phyloP scores from a whole-genome alignment of 1,140 invertebrate genomes.

The Pseudomyrmex concolor region DNA sequence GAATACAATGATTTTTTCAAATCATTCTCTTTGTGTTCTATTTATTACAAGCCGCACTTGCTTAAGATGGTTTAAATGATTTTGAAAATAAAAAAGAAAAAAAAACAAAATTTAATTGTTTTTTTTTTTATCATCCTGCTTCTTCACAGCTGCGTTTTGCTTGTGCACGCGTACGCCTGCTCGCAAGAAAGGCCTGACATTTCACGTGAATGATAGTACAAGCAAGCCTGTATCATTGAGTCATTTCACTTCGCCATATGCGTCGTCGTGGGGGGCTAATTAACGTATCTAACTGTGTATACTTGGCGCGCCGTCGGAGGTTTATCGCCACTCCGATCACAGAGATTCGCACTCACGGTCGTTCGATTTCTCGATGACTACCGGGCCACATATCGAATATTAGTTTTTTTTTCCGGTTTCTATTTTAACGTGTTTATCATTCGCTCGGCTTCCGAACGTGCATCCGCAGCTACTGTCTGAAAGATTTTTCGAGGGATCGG shows the following conservation, averaged over 20 bases:
- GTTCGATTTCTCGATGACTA: neutral
- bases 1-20: no score
- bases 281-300: neutral
- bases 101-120: no score
- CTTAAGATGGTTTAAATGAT: no score
- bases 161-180: neutral
- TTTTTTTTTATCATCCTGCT: neutral
- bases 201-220: slow-evolving; percentile 11
- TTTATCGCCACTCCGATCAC: neutral
- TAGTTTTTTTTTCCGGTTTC: neutral
- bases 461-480: neutral
- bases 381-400: neutral
- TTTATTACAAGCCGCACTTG: no score
- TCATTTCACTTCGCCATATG: neutral
- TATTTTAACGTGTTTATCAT: neutral
- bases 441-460: neutral
- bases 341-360: no score
- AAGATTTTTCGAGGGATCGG: slow-evolving; percentile 1
- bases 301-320: neutral
- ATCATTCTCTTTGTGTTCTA: no score
- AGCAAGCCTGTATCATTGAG: neutral
- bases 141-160: neutral
- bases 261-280: neutral
- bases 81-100: no score
- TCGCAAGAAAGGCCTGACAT: slow-evolving; percentile 3